Evolutionary conservation across 2,113 vertebrate species (phyloP).

Genomic region (Nannospalax galili): DNA sequence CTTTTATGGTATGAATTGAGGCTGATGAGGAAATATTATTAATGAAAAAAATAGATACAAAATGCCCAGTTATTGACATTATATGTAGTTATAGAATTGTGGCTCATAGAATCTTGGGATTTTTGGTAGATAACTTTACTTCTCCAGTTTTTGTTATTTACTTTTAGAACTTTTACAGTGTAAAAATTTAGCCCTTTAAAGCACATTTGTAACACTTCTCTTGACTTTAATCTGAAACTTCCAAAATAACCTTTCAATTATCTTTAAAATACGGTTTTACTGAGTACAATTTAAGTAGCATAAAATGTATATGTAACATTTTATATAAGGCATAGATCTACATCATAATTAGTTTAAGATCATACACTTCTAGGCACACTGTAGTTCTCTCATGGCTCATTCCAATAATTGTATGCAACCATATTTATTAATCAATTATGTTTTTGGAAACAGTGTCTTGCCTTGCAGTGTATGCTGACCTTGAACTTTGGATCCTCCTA

Average conservation of each 20-base stretch:
- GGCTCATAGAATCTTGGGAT: too few relatives aligned
- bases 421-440: not conserved
- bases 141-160: not conserved
- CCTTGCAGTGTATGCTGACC: not conserved
- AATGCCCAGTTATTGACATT: too few relatives aligned
- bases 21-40: too few relatives aligned
- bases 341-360: not conserved
- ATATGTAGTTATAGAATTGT: too few relatives aligned
- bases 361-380: not conserved
- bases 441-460: too few relatives aligned
- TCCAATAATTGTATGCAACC: not conserved
- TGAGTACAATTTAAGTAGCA: not conserved
- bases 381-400: not conserved
- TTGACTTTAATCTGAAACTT: not conserved
- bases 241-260: not conserved
- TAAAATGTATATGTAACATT: not conserved
- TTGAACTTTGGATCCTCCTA: not conserved
- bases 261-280: not conserved
- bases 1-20: too few relatives aligned
- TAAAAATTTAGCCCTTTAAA: not conserved
- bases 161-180: not conserved
- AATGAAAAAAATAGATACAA: too few relatives aligned
- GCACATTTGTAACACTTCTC: not conserved
- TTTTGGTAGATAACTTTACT: not conserved
- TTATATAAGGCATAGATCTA: not conserved